Conservation (phyloP, 2,888 invertebrate genomes). For the Diaphora mendica region DNA sequence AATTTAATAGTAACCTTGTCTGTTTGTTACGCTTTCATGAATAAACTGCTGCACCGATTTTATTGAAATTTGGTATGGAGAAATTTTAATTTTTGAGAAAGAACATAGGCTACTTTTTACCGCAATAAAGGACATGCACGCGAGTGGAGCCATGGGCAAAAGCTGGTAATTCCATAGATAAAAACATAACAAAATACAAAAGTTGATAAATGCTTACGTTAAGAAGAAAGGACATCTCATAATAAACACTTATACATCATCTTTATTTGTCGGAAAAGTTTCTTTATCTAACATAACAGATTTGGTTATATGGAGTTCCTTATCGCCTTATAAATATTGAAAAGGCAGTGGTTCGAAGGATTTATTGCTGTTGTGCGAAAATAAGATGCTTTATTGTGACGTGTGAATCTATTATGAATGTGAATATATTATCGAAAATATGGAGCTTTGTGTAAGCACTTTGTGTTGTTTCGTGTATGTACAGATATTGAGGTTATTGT, state of each 20-base stretch:
- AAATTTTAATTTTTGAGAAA: too few relatives aligned
- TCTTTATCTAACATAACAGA: slow-evolving; percentile 17
- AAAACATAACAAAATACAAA: not conserved
- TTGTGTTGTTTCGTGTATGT: not conserved
- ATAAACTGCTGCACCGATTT: too few relatives aligned
- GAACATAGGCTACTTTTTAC: too few relatives aligned
- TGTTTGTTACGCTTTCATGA: too few relatives aligned
- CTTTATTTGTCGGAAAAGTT: slow-evolving; percentile 26
- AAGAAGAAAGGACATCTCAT: not conserved
- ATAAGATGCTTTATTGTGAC: slow-evolving; percentile 30
- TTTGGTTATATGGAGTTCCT: slow-evolving; percentile 20
- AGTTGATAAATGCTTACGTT: not conserved
- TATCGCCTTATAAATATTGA: slow-evolving; percentile 37
- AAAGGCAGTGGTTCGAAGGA: slow-evolving; percentile 24
- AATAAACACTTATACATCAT: slow-evolving; percentile 12
- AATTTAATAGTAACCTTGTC: too few relatives aligned
- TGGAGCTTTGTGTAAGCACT: slow-evolving; percentile 2
- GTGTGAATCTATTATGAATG: slow-evolving; percentile 27
- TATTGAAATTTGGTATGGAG: too few relatives aligned
- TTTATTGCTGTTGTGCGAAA: slow-evolving; percentile 36
- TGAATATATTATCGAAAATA: slow-evolving; percentile 18
- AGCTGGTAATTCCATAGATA: too few relatives aligned
- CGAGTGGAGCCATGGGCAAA: too few relatives aligned
- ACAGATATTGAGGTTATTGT: not conserved
- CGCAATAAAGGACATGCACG: too few relatives aligned